A percentile compares a stretch with the other conserved stretches of the same genome.
These are phyloP conservation scores for Tinamus guttatus DNA, from an alignment of 2,113 vertebrate genomes.

Conservation along the genomic window DNA sequence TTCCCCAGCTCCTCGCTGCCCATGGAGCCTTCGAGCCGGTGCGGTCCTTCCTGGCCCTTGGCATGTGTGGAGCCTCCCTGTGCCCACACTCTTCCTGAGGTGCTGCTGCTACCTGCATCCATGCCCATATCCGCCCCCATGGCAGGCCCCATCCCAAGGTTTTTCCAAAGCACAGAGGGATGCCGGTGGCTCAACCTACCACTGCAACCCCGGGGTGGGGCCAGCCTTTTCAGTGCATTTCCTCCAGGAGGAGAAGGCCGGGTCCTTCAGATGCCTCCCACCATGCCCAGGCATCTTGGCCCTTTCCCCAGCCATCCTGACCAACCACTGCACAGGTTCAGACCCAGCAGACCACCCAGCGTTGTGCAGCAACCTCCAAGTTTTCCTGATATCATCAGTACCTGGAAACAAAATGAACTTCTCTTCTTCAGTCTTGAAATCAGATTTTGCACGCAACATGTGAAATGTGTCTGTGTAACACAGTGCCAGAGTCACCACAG, in stretches of 20 bases:
- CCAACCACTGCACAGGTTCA: not conserved
- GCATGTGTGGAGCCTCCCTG: too few species aligned
- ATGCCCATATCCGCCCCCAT: too few species aligned
- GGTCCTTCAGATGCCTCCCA: too few species aligned
- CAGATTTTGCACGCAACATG: not conserved
- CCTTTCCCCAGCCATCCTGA: not conserved
- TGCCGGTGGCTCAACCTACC: rapidly evolving
- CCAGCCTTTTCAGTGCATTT: too few species aligned
- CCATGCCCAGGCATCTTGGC: too few species aligned
- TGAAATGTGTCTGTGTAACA: not conserved
- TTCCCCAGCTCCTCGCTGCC: too few species aligned
- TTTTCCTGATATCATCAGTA: not conserved
- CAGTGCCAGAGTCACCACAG: not conserved
- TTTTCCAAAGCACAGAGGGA: not conserved
- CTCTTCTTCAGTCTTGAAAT: not conserved
- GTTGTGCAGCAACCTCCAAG: not conserved
- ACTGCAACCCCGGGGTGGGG: rapidly evolving
- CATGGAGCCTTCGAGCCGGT: too few species aligned
- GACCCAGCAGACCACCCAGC: not conserved
- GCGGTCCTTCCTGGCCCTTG: too few species aligned
- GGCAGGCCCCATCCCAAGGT: too few species aligned
- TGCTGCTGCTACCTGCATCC: too few species aligned
- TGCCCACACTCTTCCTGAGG: too few species aligned
- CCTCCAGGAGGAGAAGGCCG: too few species aligned
- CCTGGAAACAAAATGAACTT: not conserved